Percentiles rank a stretch among this genome's conserved stretches.
Evolutionary conservation across 2,888 invertebrate species (phyloP).

Genomic region (Hermodice carunculata): DNA sequence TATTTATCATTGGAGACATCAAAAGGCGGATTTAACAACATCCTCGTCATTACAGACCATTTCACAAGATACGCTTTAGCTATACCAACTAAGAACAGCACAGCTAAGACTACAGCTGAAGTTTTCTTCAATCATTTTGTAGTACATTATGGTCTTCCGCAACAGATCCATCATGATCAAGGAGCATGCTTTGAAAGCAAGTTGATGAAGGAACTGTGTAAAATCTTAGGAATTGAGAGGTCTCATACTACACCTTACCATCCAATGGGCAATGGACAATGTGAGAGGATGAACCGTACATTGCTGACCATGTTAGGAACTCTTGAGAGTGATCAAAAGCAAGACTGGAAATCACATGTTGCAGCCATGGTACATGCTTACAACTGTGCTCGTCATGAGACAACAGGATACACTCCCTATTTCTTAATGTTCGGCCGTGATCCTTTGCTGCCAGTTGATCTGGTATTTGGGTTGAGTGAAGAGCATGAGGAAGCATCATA

Average conservation of each 20-base stretch:
- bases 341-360: constrained; percentile 25
- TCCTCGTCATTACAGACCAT: constrained; percentile 36
- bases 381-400: constrained; percentile 29
- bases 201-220: background rate
- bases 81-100: constrained; percentile 29
- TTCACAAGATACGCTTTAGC: constrained; percentile 34
- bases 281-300: constrained; percentile 33
- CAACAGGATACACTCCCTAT: constrained; percentile 20
- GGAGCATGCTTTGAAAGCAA: constrained; percentile 6
- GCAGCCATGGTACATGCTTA: constrained; percentile 25
- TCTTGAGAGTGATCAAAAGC: constrained; percentile 21
- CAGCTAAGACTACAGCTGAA: constrained; percentile 31
- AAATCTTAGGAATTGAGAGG: background rate
- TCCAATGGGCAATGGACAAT: constrained; percentile 40
- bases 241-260: constrained; percentile 22
- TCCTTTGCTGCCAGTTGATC: constrained; percentile 17
- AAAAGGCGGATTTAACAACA: constrained; percentile 23
- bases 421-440: constrained; percentile 32
- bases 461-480: background rate
- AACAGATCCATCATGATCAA: constrained; percentile 5
- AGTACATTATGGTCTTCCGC: constrained; percentile 31
- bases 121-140: constrained; percentile 29
- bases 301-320: constrained; percentile 32
- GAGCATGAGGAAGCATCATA: too few species aligned
- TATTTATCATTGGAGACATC: constrained; percentile 28